Evolutionary conservation across 2,113 vertebrate genomes (phyloP).

Genomic region (rat (Rattus norvegicus)): DNA sequence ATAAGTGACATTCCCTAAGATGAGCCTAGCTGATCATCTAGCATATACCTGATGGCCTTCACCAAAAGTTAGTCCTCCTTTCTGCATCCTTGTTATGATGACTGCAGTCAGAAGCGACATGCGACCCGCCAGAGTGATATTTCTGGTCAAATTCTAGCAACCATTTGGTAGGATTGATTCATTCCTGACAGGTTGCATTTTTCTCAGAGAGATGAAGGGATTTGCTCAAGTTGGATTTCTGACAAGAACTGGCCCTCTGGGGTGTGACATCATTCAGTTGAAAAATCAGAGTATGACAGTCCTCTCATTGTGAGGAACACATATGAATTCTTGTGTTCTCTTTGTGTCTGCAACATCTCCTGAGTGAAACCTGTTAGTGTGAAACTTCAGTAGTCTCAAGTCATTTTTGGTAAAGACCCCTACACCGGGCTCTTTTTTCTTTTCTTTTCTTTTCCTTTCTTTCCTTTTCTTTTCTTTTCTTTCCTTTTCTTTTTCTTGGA

Average conservation of each 20-base stretch:
- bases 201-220: conserved; percentile 61
- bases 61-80: not conserved
- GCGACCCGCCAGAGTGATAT: conserved; percentile 8
- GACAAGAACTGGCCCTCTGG: conserved; percentile 17
- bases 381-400: conserved; percentile 66
- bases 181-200: conserved; percentile 62
- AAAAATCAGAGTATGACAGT: conserved; percentile 68
- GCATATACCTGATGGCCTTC: not conserved
- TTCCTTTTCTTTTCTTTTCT: no score
- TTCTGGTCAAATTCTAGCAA: conserved; percentile 70
- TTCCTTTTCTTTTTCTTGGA: no score
- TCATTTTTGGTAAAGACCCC: not conserved
- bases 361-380: not conserved
- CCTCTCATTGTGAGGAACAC: conserved; percentile 58
- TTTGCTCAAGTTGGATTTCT: conserved; percentile 73
- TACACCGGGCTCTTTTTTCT: no score
- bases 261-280: conserved; percentile 62
- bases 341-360: conserved; percentile 16
- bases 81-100: not conserved
- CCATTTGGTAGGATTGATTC: conserved; percentile 51
- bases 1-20: not conserved
- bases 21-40: not conserved
- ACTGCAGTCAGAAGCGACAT: conserved; percentile 33
- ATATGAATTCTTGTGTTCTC: not conserved
- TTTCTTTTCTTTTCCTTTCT: no score